Evolutionary conservation across 2,113 vertebrate genomes (phyloP), one percentile per base, ranked within the genome.

Genomic region (Sturnus vulgaris): DNA sequence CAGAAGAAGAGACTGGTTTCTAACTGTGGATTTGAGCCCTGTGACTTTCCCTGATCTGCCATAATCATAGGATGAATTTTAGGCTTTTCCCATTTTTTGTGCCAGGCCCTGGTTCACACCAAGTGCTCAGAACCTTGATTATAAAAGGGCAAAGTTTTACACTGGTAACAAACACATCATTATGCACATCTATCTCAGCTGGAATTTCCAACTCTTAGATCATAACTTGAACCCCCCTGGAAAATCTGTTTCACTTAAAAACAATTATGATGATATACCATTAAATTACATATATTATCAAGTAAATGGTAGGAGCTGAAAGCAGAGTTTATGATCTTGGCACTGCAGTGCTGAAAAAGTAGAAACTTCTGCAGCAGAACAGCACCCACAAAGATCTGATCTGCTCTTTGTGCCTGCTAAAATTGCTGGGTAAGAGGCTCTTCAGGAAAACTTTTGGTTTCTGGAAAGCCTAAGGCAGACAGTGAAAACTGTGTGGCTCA

Each of bases 211-310:
- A 9, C 35, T 81, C 59, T 53, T 80, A 47, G 53, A 25, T 82
- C 30, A 50, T 46, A 47, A 78, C 44, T 53, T 47, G 61, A 86
- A 46, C 2, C 21, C 30, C 5, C 7, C 12, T 31, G 47, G 86
- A 93, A 95, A 94, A 93, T 70, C 33, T 40, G 39, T 78, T 86
- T 81, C 60, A 35, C 42, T 89, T 64, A 78, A 71, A 90, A 90
- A 10, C 59, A 78, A 10, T 90, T 77, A 42, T 11, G 8, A 16
- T 63, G 10, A 44, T 28, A 8, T 70, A 78, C 59, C 52, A 22
- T 88, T 59, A 70, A 88, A 92, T 93, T 59, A 56, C 56, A 71
- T 44, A 8, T 25, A 47, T 56, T 83, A 44, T 64, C 33, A 75
- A 81, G 52, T 12, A 84, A 86, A 91, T 81, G 52, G 44, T 37